A percentile compares a stretch with the other conserved stretches of the same genome.
These are phyloP conservation scores for Acanthosepion esculentum DNA, from an alignment of 2,888 invertebrate species.

Conservation along the genomic window DNA sequence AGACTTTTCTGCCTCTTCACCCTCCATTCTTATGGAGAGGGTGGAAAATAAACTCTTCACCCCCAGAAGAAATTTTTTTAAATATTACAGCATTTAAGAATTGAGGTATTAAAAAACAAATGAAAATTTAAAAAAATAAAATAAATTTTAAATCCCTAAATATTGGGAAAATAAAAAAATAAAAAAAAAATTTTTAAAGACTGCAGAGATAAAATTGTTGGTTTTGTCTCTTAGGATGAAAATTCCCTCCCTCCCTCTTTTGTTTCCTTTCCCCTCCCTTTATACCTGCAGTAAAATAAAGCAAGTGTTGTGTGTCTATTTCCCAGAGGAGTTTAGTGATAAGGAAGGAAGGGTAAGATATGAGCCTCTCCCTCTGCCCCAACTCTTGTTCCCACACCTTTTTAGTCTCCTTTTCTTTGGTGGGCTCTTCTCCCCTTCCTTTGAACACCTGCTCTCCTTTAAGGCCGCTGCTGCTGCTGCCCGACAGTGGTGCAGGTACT, in stretches of 20 bases:
- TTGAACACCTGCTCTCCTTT: not conserved
- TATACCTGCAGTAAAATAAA: slow-evolving; percentile 33
- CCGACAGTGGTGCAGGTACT: slow-evolving; percentile 1
- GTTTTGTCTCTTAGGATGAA: not conserved
- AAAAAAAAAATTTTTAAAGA: not conserved
- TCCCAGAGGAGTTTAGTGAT: not conserved
- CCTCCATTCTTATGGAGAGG: not conserved
- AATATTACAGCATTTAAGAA: slow-evolving; percentile 33
- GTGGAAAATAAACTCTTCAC: not conserved
- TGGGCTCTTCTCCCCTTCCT: not conserved
- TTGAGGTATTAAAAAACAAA: not conserved
- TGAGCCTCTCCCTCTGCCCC: not conserved
- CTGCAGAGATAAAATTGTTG: not conserved
- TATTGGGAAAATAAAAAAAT: not conserved
- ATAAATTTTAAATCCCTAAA: not conserved
- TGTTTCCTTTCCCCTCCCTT: not conserved
- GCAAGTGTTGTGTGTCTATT: not conserved
- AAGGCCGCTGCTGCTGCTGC: not conserved
- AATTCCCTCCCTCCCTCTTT: not conserved
- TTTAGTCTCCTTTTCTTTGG: not conserved
- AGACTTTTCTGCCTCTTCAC: slow-evolving; percentile 34
- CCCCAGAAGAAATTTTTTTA: not conserved
- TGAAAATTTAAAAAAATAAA: not conserved
- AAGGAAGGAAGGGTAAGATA: not conserved
- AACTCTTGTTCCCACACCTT: not conserved